Percentiles rank a stretch among this genome's conserved stretches.
phyloP scores from a whole-genome alignment of 2,888 invertebrate species.

The Exocentrus adspersus region DNA sequence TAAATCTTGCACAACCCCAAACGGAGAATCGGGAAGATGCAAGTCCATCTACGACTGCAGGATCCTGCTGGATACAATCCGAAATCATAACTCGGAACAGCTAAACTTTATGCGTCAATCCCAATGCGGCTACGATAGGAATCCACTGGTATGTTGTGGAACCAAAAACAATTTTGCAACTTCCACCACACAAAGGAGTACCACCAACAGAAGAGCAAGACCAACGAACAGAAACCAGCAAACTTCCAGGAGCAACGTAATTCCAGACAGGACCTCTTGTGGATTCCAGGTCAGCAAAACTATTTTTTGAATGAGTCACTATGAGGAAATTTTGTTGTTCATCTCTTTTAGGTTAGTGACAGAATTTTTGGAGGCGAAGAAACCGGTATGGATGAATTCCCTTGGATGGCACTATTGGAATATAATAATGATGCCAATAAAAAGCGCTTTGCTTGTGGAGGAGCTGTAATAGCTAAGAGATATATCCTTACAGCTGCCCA shows the following conservation, averaged over 20 bases:
- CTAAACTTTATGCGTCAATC: constrained; percentile 64
- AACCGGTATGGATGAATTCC: constrained; percentile 64
- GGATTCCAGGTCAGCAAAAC: constrained; percentile 51
- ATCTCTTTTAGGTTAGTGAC: constrained; percentile 37
- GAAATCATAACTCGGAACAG: constrained; percentile 52
- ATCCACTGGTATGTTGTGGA: constrained; percentile 64
- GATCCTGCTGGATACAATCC: constrained; percentile 59
- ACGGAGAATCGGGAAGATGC: constrained; percentile 63
- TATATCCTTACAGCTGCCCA: constrained; percentile 69
- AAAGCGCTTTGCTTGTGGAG: constrained; percentile 63
- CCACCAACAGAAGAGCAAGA: background rate
- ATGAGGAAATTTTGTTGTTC: too few species aligned
- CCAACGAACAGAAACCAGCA: background rate
- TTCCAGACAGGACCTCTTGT: constrained; percentile 51
- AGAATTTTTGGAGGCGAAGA: constrained; percentile 59
- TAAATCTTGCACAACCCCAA: constrained; percentile 65
- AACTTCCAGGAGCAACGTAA: constrained; percentile 31
- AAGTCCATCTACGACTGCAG: constrained; percentile 66
- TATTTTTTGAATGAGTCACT: too few species aligned
- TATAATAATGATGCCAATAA: constrained; percentile 55
- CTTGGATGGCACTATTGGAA: constrained; percentile 66
- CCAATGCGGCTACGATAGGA: constrained; percentile 67
- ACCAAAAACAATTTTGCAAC: constrained; percentile 38
- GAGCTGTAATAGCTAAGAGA: constrained; percentile 65
- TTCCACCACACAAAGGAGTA: background rate